These are phyloP conservation scores for Pseudochirops corinnae DNA, from an alignment of 2,797 vertebrate species.

Conservation along the genomic window DNA sequence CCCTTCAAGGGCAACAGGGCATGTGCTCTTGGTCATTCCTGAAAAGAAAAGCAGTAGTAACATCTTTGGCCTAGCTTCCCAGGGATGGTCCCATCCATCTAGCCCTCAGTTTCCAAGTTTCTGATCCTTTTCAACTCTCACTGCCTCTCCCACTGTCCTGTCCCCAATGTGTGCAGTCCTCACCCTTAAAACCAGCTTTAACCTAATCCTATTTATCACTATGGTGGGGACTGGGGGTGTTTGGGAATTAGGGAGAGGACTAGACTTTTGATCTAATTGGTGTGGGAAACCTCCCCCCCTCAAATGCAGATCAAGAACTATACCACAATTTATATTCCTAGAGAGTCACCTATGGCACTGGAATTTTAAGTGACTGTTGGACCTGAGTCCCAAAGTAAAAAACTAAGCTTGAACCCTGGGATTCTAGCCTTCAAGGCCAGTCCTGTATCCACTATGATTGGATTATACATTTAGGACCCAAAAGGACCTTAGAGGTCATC, in stretches of 20 bases:
- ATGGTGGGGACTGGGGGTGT: neutral
- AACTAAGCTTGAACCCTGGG: neutral
- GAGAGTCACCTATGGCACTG: neutral
- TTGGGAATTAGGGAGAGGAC: neutral
- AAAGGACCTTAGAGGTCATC: neutral
- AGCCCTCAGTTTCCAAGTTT: neutral
- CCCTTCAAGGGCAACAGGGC: neutral
- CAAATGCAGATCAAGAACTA: neutral
- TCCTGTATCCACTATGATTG: neutral
- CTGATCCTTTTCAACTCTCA: neutral
- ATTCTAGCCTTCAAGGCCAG: neutral
- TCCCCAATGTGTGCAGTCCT: neutral
- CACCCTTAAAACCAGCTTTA: neutral
- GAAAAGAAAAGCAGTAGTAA: neutral
- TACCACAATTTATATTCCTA: neutral
- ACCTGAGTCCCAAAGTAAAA: neutral
- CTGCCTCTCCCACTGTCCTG: neutral
- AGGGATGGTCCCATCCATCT: neutral
- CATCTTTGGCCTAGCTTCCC: neutral
- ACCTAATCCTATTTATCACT: neutral
- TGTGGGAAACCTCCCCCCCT: neutral
- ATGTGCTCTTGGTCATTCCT: neutral
- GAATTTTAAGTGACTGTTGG: neutral
- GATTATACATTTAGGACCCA: neutral
- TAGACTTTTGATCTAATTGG: neutral